Evolutionary conservation across 2,888 invertebrate genomes (phyloP), one percentile per base, ranked within the genome.

Genomic region (Alloplasta piceator): DNA sequence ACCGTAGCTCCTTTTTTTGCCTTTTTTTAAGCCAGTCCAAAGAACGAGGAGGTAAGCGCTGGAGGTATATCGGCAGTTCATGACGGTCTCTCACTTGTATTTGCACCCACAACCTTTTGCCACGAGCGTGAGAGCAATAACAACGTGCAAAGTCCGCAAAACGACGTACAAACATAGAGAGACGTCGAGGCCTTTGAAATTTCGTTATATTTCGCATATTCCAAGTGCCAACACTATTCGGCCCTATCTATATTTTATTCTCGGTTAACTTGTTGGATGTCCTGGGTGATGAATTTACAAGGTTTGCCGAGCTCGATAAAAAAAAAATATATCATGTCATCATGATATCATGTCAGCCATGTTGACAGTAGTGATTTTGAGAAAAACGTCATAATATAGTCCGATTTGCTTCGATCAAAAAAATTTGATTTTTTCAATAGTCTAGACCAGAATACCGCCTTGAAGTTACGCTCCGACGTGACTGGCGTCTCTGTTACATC

Each of bases 81-180:
- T 58, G 76, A 64, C 68, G 41, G 70, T 26, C 39, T 1, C 80
- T 66, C 56, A 52, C 41, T 58, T 41, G 71, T 75, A 60, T 84
- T 83, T 85, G 80, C 26, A 26, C 26, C 78, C 84, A 82, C 85
- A 87, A 85, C 84, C 86, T 84, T 85, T 87, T 83, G 83, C 86
- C 83, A 82, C 82, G 82, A 71, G 85, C 89, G 88, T 89, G 88
- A 88, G 89, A 89, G 78, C 26, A 74, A 77, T 77, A 64, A 64
- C 77, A 60, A 74, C 68, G 52, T 55, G 56, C 61, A 16, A 46
- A 63, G n/a, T 55, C 26, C 41, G 67, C 75, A 66, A 16, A 48
- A 43, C 73, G 78, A 61, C 48, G 26, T 26, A 26, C 26, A 26
- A 26, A 26, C 26, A 26, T 1, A 26, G 26, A 26, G 26, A 26